phyloP scores from a whole-genome alignment of 2,113 vertebrate genomes.

The Budorcas taxicolor region DNA sequence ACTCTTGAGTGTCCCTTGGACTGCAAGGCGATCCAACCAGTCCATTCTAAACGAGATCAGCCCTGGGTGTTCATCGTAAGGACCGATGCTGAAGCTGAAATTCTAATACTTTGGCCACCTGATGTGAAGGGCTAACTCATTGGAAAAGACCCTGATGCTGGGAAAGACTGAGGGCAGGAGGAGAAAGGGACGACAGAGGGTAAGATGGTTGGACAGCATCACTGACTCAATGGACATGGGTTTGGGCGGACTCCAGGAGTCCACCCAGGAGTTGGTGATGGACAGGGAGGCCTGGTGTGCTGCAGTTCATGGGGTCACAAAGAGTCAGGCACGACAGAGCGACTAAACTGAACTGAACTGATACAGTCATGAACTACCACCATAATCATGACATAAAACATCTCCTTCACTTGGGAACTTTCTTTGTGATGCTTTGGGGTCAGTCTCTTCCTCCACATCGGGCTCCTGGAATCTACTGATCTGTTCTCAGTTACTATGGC shows the following conservation, averaged over 20 bases:
- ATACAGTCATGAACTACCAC: background rate
- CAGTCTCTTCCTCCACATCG: background rate
- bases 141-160: background rate
- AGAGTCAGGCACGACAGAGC: rapidly evolving
- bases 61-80: background rate
- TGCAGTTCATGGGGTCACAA: background rate
- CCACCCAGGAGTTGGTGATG: background rate
- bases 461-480: background rate
- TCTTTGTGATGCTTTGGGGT: background rate
- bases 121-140: background rate
- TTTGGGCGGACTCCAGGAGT: background rate
- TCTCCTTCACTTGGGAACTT: background rate
- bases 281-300: rapidly evolving
- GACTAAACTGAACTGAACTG: background rate
- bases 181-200: rapidly evolving
- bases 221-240: background rate
- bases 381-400: background rate
- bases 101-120: background rate
- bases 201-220: background rate
- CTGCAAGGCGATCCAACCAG: too few relatives aligned
- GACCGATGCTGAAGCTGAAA: background rate
- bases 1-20: background rate
- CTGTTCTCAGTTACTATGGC: background rate
- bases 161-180: background rate
- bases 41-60: background rate